A percentile compares a stretch with the other conserved stretches of the same genome.
Conservation (phyloP, 2,113 vertebrate species). For the Sarotherodon lohbergeri region DNA sequence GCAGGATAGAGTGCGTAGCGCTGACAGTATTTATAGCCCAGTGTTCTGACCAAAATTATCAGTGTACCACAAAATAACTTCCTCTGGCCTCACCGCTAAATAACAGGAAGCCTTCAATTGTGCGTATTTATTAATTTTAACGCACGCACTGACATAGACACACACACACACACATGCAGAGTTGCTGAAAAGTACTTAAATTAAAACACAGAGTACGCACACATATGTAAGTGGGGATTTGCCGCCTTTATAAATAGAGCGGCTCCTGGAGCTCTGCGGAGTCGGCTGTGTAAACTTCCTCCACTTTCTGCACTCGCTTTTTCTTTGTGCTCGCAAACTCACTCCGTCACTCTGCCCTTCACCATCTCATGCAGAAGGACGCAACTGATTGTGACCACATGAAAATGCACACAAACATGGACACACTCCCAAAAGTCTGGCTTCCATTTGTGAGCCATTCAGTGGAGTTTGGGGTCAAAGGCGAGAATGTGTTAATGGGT, state of each 20-base stretch:
- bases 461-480: constrained; percentile 58
- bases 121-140: constrained; percentile 78
- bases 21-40: constrained; percentile 78
- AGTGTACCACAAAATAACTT: constrained; percentile 80
- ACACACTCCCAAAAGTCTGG: constrained; percentile 47
- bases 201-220: constrained; percentile 25
- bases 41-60: constrained; percentile 79
- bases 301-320: constrained; percentile 42
- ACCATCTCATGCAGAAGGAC: constrained; percentile 2
- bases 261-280: constrained; percentile 47
- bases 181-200: background rate
- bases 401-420: constrained; percentile 22
- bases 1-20: constrained; percentile 46
- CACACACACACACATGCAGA: background rate
- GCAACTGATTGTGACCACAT: background rate
- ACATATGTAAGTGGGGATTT: constrained; percentile 39
- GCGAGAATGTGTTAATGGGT: constrained; percentile 67
- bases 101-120: constrained; percentile 81
- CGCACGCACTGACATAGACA: background rate
- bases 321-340: constrained; percentile 29
- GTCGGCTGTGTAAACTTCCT: constrained; percentile 70
- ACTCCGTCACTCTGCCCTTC: background rate
- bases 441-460: constrained; percentile 65
- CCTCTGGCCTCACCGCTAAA: constrained; percentile 75
- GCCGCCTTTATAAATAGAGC: constrained; percentile 72